Base-by-base conservation (phyloP, 2,797 vertebrate genomes). In the Gambusia yucatana region DNA sequence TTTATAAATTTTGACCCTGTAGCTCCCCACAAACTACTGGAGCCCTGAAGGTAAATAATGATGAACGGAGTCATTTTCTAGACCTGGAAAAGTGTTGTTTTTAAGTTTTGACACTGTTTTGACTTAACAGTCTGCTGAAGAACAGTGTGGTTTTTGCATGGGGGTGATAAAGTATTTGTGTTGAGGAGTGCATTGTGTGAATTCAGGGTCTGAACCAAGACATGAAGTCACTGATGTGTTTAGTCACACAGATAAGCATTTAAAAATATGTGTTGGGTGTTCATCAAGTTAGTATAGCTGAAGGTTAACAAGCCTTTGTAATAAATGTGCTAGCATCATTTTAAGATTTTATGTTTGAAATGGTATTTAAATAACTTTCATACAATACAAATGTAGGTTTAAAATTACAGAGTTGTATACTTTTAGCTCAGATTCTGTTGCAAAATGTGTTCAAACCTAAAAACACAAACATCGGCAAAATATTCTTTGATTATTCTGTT, bases 11-110 rank as follows among this genome's bases (percentile, higher is more conserved):
- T 0, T 76, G 77, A 81, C 7, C 59, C 75, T 72, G 80, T 83
- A 87, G 82, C 57, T 73, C 73, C 75, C 77, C 69, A 16, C 78
- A 77, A 79, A 76, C 73, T 63, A 1, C 71, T 59, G 75, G 83
- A 86, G 59, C 50, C 30, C 41, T 71, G 76, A 81, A 89, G 89
- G 89, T 89, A 81, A 78, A 77, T 43, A 16, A 20, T 33, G 48
- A 72, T 28, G 39, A 36, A 33, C 46, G 28, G 44, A 81, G 70
- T 44, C 4, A 20, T 50, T 28, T 71, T 52, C 39, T 55, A 43
- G 44, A 46, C 48, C 48, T 72, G n/a, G 73, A 44, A 16, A 59
- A 22, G 67, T 33, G 11, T 50, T 30, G 41, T 55, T 25, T 28
- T 50, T 16, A 52, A 36, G 16, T 39, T 25, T 25, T 67, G 36